Evolutionary conservation across 2,797 vertebrate species (phyloP).

Genomic region (Pangasius djambal): DNA sequence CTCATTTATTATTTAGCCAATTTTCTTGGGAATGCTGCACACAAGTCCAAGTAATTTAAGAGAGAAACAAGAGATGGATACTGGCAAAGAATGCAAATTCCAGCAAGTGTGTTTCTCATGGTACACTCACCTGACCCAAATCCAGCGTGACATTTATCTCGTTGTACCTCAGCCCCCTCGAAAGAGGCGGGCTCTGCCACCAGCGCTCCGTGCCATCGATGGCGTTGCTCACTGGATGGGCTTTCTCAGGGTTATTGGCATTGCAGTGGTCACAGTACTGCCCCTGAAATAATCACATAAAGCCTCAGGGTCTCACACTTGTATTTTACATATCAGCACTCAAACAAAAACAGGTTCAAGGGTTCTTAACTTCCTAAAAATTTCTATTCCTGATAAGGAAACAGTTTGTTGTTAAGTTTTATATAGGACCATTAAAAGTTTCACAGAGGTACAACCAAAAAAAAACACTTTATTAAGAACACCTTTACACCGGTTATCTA

Average conservation of each 20-base stretch:
- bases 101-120: background rate
- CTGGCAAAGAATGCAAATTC: background rate
- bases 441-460: background rate
- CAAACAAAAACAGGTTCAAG: background rate
- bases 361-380: background rate
- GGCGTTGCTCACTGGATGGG: slow-evolving; percentile 83
- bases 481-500: too few species aligned
- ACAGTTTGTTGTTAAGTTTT: background rate
- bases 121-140: slow-evolving; percentile 86
- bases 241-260: slow-evolving; percentile 81
- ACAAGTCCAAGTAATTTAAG: background rate
- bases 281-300: slow-evolving; percentile 73
- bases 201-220: slow-evolving; percentile 91
- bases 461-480: too few species aligned
- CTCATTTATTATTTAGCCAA: background rate
- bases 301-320: background rate
- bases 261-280: slow-evolving; percentile 92
- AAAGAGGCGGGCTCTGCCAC: slow-evolving; percentile 97
- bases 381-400: background rate
- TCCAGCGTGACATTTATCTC: slow-evolving; percentile 90
- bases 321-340: too few species aligned
- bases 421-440: background rate
- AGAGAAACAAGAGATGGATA: background rate
- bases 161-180: slow-evolving; percentile 82
- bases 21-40: background rate